Base-by-base conservation (phyloP, 2,797 vertebrate genomes). In the Propithecus perrieri region DNA sequence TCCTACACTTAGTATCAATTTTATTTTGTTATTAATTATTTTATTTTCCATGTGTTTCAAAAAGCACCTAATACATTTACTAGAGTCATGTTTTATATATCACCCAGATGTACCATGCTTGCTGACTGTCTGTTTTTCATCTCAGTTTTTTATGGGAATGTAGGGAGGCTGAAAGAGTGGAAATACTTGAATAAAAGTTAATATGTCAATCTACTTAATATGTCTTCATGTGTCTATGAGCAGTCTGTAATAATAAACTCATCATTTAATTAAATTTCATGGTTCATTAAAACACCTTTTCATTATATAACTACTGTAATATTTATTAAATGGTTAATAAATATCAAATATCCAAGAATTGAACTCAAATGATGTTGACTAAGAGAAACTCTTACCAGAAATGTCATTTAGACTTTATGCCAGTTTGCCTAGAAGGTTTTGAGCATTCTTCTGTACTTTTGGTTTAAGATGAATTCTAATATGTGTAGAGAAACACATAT, bases 221-320 rank as follows among this genome's bases (percentile, higher is more conserved):
- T 78, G 48, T 89, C 11, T 69, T 88, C n/a, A 61, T 94, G 38
- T 12, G 43, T 17, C 48, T 63, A 22, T 74, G 26, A 85, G 24
- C 1, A 46, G 61, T 22, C 5, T 65, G 1, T 71, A 72, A 85
- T 48, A 88, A 78, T 61, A 85, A 78, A 94, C 48, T 74, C n/a
- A 78, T 17, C 26, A 50, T 92, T 95, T 92, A 78, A 50, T 89
- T 57, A 72, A 88, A 94, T 71, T 85, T 46, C 7, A 89, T 7
- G 65, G 10, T 78, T 94, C 26, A 83, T 79, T 81, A 96, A 88
- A 91, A 30, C 9, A 79, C 2, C 69, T 89, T 96, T 93, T 96
- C n/a, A 83, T 59, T 83, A 78, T 55, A 17, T 46, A 89, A 85
- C 12, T 69, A 57, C 10, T 89, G 0, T 13, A 93, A 88, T 11